Base-by-base conservation (phyloP, 1,140 invertebrate species). In the Leptopilina boulardi region DNA sequence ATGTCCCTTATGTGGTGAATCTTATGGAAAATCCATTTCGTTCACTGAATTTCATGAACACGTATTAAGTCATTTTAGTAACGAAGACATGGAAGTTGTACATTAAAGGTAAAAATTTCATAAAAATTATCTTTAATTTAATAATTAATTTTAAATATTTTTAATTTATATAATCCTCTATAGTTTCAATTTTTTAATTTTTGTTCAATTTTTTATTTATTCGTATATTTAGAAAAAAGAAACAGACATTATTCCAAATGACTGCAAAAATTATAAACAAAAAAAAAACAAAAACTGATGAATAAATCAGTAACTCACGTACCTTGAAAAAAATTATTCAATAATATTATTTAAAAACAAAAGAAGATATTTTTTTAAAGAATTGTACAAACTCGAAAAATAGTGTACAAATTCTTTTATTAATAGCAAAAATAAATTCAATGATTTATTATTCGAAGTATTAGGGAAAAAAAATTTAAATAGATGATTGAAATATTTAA, bases 1-100 rank as follows among this genome's bases (percentile, higher is more conserved):
- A 54, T 92, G 91, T 75, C 92, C 92, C 0, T 77, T 92, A 18
- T 92, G 92, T 80, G 89, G 87, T 8, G 76, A 71, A 44, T 80
- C 84, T 73, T 92, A 88, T 76, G 84, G 74, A 34, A 86, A 85
- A 59, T 79, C 85, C 9, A 81, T 80, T 21, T 73, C 87, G 18
- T 92, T 92, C 83, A 76, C 83, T 38, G 84, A 85, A 41, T 92
- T 92, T 75, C 89, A 92, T 74, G 87, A 91, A 79, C 92, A 92
- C 77, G 91, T 92, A 51, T 80, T 91, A 19, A 88, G 78, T 77
- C 92, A 92, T 84, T 92, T 92, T 85, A 78, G 77, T 8, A 81
- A 87, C 56, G 87, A 90, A 79, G 80, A 72, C 30, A 85, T 85
- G 74, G 81, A 89, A 77, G 71, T 88, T 10, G 19, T 85, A 13